A percentile compares a stretch with the other conserved stretches of the same genome.
phyloP scores from a whole-genome alignment of 2,113 vertebrate species.

The Prolemur simus region DNA sequence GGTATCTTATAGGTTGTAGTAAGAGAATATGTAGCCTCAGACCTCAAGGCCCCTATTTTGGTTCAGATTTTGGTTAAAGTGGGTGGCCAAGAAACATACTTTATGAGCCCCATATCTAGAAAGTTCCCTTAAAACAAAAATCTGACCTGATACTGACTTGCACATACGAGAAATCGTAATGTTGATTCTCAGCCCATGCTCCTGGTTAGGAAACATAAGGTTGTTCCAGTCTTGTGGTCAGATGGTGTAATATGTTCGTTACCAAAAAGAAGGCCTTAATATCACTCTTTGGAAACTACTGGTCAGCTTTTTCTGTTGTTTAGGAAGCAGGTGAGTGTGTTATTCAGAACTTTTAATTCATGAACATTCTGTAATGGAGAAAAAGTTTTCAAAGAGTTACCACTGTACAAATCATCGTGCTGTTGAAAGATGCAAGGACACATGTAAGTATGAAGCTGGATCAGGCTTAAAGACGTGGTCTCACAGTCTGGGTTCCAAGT shows the following conservation, averaged over 20 bases:
- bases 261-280: not conserved
- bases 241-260: slow-evolving; percentile 37
- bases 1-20: not conserved
- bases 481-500: not conserved
- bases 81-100: not conserved
- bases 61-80: not conserved
- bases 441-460: not conserved
- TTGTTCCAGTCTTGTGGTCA: not conserved
- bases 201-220: not conserved
- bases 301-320: slow-evolving; percentile 32
- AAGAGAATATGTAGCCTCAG: not conserved
- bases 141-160: not conserved
- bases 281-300: slow-evolving; percentile 19
- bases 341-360: slow-evolving; percentile 51
- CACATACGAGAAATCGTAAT: not conserved
- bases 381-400: slow-evolving; percentile 37
- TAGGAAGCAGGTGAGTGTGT: slow-evolving; percentile 7
- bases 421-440: not conserved
- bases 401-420: slow-evolving; percentile 46
- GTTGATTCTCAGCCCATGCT: not conserved
- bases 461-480: not conserved
- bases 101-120: not conserved
- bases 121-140: not conserved
- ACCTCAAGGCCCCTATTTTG: not conserved
- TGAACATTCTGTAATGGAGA: slow-evolving; percentile 63